Percentiles rank a stretch among this genome's conserved stretches.
Conservation (phyloP, 2,888 invertebrate genomes). For the Theodoxus fluviatilis region DNA sequence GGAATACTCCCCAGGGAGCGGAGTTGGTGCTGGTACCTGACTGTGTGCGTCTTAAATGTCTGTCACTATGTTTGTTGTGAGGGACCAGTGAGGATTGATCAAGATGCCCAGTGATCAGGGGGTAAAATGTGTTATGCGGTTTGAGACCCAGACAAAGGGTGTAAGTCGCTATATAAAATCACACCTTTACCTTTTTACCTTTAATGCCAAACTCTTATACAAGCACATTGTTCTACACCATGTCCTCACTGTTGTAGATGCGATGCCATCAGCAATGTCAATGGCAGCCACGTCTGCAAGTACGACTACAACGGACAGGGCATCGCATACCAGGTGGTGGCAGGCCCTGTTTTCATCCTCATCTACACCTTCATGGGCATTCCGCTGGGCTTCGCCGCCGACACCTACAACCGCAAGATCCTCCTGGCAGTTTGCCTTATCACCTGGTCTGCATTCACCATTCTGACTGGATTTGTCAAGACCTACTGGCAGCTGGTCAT, state of each 20-base stretch:
- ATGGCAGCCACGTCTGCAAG: conserved; percentile 80
- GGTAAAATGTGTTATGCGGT: background rate
- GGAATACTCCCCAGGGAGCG: too few relatives aligned
- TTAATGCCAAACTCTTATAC: background rate
- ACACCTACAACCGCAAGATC: conserved; percentile 54
- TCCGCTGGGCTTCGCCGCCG: conserved; percentile 80
- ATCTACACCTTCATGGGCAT: conserved; percentile 89
- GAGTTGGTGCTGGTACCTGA: too few relatives aligned
- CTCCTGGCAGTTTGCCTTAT: conserved; percentile 80
- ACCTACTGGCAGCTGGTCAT: conserved; percentile 90
- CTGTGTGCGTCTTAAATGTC: too few relatives aligned
- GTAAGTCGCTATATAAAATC: too few relatives aligned
- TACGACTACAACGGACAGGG: conserved; percentile 94
- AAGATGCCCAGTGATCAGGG: too few relatives aligned
- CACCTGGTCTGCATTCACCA: conserved; percentile 82
- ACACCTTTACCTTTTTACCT: too few relatives aligned
- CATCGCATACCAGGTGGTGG: conserved; percentile 88
- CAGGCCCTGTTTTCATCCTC: conserved; percentile 91
- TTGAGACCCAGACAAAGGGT: too few relatives aligned
- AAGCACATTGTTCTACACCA: background rate
- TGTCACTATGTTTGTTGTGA: too few relatives aligned
- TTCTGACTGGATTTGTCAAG: conserved; percentile 83
- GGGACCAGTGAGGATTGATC: too few relatives aligned
- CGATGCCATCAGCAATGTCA: conserved; percentile 24
- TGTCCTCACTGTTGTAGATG: conserved; percentile 36